These are phyloP conservation scores for Battus philenor DNA, from an alignment of 1,140 invertebrate genomes.

Conservation along the genomic window DNA sequence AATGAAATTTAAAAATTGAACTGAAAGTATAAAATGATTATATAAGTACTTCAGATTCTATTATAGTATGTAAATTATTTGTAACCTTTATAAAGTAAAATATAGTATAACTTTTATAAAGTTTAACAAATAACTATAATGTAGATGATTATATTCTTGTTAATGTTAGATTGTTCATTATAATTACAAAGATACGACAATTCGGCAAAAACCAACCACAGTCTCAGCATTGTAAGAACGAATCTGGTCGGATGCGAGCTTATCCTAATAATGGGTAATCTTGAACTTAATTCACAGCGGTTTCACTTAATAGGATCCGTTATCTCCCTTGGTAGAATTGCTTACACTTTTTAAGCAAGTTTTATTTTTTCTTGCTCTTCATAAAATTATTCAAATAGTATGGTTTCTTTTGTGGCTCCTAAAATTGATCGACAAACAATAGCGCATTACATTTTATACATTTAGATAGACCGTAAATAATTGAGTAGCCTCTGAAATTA, in stretches of 20 bases:
- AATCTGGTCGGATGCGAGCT: constrained; percentile 9
- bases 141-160: too few relatives aligned
- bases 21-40: neutral
- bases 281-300: constrained; percentile 11
- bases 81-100: neutral
- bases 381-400: too few relatives aligned
- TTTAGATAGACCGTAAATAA: too few relatives aligned
- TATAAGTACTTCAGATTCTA: neutral
- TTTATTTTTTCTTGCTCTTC: too few relatives aligned
- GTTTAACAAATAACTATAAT: too few relatives aligned
- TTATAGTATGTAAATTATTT: neutral
- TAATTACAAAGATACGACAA: neutral
- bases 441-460: too few relatives aligned
- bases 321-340: constrained; percentile 9
- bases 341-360: too few relatives aligned
- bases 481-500: too few relatives aligned
- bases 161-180: neutral
- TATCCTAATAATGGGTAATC: constrained; percentile 16
- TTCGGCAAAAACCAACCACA: neutral
- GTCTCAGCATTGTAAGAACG: constrained; percentile 6
- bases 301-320: constrained; percentile 12
- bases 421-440: too few relatives aligned
- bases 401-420: too few relatives aligned
- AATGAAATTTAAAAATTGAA: too few relatives aligned
- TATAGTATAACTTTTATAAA: too few relatives aligned